Base-by-base conservation (phyloP, 2,888 invertebrate species). In the Polydrusus tereticollis region DNA sequence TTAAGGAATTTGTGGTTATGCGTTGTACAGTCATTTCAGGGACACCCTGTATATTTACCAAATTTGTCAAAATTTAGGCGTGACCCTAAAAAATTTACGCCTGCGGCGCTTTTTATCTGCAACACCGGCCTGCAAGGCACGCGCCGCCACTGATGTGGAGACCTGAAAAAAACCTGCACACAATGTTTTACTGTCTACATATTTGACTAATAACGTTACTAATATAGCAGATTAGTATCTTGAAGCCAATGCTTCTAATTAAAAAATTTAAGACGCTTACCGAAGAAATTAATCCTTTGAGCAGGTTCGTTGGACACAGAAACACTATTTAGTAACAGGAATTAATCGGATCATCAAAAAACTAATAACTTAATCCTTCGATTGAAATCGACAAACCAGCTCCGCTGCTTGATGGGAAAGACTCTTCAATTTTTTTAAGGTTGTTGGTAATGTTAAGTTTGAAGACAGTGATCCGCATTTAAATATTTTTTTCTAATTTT, bases 381-480 rank as follows among this genome's bases (percentile, higher is more conserved):
- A 68, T 67, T 36, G 18, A 50, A 33, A 47, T 60, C 68, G 38
- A 59, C 60, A 38, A 50, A 21, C 68, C 66, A 47, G 67, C 62
- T 60, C 66, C 33, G 67, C 62, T 60, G 60, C 50, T 21, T 62
- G 12, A 67, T 23, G 52, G 45, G 76, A 75, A 74, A 77, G 76
- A 74, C 68, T 73, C 75, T 73, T 71, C 76, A 73, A 75, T 69
- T 77, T 78, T 77, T 75, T 77, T 78, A 75, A 79, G 77, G 77
- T 76, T 75, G 66, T 72, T 77, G 78, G 76, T 76, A 76, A 77
- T 72, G 73, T 75, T 75, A 78, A 75, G 72, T 73, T 66, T 58
- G 67, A 70, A 67, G 76, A 77, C 78, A 77, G 70, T 78, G 77
- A 79, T 79, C 78, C 78, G 76, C 67, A 76, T 79, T 78, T 78